Evolutionary conservation across 2,888 invertebrate species (phyloP).

Genomic region (Eubasilissa splendida): DNA sequence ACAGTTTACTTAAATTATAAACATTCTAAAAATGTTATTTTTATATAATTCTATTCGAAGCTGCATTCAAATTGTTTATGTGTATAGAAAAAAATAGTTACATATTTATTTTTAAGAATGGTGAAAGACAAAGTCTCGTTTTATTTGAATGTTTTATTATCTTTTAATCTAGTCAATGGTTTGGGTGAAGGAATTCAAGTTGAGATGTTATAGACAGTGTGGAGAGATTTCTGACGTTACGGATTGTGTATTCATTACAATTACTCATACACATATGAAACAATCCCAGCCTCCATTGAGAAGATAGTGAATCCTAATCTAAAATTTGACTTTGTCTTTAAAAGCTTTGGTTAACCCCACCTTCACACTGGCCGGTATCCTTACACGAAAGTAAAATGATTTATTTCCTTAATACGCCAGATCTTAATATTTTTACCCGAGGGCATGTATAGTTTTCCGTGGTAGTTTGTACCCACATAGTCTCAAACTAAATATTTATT

Average conservation of each 20-base stretch:
- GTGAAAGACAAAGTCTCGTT: conserved; percentile 25
- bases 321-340: conserved; percentile 16
- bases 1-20: neutral
- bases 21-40: neutral
- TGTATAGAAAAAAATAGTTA: neutral
- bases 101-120: neutral
- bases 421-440: no score
- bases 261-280: no score
- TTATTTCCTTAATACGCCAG: no score
- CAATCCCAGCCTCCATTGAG: neutral
- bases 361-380: conserved; percentile 9
- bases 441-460: no score
- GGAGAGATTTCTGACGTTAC: no score
- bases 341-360: conserved; percentile 24
- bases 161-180: neutral
- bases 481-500: no score
- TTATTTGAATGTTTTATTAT: neutral
- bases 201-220: no score
- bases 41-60: neutral
- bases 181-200: neutral
- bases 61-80: conserved; percentile 13
- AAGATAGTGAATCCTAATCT: neutral
- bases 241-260: no score
- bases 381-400: neutral
- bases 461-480: no score